These are phyloP conservation scores for Pachyuromys duprasi DNA, from an alignment of 2,797 vertebrate genomes.

Conservation along the genomic window DNA sequence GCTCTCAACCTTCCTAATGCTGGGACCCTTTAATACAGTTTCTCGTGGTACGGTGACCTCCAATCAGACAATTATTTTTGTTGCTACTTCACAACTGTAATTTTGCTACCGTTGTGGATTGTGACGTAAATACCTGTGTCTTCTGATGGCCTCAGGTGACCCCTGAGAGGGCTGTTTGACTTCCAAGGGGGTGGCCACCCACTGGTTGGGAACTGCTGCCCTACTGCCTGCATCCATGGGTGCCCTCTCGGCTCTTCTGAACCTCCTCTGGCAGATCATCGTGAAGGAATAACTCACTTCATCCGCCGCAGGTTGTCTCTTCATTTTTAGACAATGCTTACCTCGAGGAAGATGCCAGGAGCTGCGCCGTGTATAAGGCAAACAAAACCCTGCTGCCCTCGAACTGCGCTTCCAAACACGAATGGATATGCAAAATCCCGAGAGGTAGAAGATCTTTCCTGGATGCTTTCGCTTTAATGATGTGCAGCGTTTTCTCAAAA, in stretches of 20 bases:
- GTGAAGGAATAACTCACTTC: conserved; percentile 70
- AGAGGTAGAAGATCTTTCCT: conserved; percentile 89
- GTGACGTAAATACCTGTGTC: background rate
- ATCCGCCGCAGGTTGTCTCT: conserved; percentile 91
- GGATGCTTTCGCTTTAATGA: background rate
- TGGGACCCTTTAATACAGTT: too few relatives aligned
- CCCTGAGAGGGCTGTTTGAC: background rate
- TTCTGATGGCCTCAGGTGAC: too few relatives aligned
- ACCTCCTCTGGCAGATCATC: conserved; percentile 3
- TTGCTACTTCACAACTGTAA: background rate
- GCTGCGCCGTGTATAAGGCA: conserved; percentile 92
- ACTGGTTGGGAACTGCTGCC: background rate
- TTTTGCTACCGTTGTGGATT: background rate
- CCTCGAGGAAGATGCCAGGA: conserved; percentile 90
- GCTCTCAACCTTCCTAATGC: background rate
- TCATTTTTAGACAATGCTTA: conserved; percentile 93
- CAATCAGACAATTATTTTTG: background rate
- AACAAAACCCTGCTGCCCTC: conserved; percentile 89
- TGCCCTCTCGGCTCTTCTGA: conserved; percentile 51
- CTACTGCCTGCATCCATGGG: background rate
- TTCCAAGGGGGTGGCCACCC: background rate
- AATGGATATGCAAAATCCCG: conserved; percentile 97
- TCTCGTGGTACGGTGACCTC: too few relatives aligned
- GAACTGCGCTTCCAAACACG: conserved; percentile 91
- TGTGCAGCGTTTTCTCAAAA: background rate